These are phyloP conservation scores for Volucella inflata DNA, from an alignment of 2,888 invertebrate species.

Conservation along the genomic window DNA sequence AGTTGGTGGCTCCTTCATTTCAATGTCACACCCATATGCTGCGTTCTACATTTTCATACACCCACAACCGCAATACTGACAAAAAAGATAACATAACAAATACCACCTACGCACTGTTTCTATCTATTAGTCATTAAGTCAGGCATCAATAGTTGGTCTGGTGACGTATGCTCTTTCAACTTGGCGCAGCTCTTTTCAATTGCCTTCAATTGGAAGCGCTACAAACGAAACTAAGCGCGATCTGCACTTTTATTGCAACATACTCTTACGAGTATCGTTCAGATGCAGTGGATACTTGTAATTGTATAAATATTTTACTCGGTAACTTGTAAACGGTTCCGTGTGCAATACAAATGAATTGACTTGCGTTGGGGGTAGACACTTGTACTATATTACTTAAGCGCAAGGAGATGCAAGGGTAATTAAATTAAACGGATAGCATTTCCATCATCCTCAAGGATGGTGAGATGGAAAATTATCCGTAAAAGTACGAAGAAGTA, in stretches of 20 bases:
- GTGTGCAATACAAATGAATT: constrained; percentile 20
- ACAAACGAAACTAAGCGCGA: constrained; percentile 29
- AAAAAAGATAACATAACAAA: background rate
- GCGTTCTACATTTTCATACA: background rate
- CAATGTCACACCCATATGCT: constrained; percentile 31
- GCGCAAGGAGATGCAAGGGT: background rate
- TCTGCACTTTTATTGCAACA: constrained; percentile 19
- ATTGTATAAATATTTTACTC: no score
- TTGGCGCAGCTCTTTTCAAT: constrained; percentile 29
- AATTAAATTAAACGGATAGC: constrained; percentile 5
- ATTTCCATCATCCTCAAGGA: constrained; percentile 1
- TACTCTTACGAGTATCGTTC: background rate
- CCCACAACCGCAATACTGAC: constrained; percentile 19
- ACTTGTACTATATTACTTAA: background rate
- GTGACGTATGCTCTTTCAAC: constrained; percentile 22
- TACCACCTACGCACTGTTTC: background rate
- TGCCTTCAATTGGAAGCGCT: constrained; percentile 45
- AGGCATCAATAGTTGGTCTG: constrained; percentile 6
- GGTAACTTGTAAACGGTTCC: constrained; percentile 39
- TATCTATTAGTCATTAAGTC: constrained; percentile 39
- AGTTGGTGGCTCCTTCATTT: background rate
- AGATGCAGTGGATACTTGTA: constrained; percentile 15
- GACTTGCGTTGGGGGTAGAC: background rate
- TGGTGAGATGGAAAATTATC: background rate
- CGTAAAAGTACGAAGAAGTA: background rate